A percentile compares a stretch with the other conserved stretches of the same genome.
Conservation (phyloP, 2,888 invertebrate genomes). For the Lithosia quadra region DNA sequence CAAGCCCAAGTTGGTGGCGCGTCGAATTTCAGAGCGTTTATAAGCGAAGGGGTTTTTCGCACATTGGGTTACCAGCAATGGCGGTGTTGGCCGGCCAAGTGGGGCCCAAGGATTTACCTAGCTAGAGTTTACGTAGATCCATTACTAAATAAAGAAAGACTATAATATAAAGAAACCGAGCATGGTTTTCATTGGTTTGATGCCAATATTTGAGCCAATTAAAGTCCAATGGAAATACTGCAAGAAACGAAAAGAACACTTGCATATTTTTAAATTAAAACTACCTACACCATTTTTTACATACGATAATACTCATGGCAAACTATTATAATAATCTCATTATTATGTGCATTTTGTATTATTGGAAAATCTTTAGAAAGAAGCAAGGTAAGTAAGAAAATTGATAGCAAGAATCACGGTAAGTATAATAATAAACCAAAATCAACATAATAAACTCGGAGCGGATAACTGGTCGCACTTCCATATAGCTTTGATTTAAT, state of each 20-base stretch:
- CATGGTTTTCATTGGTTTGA: too few species aligned
- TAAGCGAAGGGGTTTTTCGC: background rate
- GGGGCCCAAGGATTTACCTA: background rate
- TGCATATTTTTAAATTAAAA: background rate
- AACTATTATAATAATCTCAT: background rate
- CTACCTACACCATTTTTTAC: background rate
- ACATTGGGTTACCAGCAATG: too few species aligned
- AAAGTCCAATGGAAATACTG: background rate
- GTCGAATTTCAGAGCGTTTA: background rate
- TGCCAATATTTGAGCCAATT: background rate
- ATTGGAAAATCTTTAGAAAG: background rate
- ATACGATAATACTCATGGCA: background rate
- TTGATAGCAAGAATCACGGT: constrained; percentile 9
- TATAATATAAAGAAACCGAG: too few species aligned
- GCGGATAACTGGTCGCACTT: constrained; percentile 40
- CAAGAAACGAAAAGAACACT: background rate
- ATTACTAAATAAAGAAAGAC: background rate
- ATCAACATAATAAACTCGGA: constrained; percentile 29
- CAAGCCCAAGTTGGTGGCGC: too few species aligned
- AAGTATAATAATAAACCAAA: constrained; percentile 14
- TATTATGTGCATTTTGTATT: too few species aligned
- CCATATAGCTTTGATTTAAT: constrained; percentile 61
- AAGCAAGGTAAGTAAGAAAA: background rate
- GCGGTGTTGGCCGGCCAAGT: too few species aligned
- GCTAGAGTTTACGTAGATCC: background rate